Conservation (phyloP, 2,888 invertebrate genomes). For the Pristionchus exspectatus region DNA sequence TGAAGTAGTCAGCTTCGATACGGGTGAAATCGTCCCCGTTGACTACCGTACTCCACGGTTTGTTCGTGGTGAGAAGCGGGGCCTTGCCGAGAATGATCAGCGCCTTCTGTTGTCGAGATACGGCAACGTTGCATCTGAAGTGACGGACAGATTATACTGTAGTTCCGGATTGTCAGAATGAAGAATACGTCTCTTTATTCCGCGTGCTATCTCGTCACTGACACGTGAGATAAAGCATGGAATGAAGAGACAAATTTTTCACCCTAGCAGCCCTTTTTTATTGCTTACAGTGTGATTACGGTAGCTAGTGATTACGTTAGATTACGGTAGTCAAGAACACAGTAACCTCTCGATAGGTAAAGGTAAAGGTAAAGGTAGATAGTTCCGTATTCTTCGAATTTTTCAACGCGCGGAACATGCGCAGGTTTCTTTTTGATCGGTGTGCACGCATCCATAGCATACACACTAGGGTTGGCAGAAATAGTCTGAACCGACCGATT, state of each 20-base stretch:
- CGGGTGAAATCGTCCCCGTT: background rate
- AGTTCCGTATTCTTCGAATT: too few species aligned
- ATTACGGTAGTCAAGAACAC: background rate
- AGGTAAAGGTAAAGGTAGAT: too few species aligned
- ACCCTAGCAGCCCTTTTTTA: background rate
- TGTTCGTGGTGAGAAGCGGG: background rate
- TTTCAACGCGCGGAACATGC: too few species aligned
- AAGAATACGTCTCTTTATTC: background rate
- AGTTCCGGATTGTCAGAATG: background rate
- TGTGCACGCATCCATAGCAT: too few species aligned
- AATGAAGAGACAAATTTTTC: background rate
- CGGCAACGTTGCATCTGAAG: background rate
- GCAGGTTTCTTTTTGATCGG: too few species aligned
- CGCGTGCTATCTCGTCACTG: too few species aligned
- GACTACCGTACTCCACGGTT: constrained; percentile 29
- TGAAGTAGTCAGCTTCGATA: background rate
- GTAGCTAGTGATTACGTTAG: background rate
- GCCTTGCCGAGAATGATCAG: background rate
- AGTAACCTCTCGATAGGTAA: background rate
- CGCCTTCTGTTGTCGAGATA: background rate
- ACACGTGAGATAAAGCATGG: too few species aligned
- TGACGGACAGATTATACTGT: background rate
- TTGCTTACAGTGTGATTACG: background rate
- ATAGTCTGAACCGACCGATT: too few species aligned
- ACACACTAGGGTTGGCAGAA: too few species aligned